These are phyloP conservation scores for Meteorus colon DNA, from an alignment of 2,888 invertebrate genomes.

Conservation along the genomic window DNA sequence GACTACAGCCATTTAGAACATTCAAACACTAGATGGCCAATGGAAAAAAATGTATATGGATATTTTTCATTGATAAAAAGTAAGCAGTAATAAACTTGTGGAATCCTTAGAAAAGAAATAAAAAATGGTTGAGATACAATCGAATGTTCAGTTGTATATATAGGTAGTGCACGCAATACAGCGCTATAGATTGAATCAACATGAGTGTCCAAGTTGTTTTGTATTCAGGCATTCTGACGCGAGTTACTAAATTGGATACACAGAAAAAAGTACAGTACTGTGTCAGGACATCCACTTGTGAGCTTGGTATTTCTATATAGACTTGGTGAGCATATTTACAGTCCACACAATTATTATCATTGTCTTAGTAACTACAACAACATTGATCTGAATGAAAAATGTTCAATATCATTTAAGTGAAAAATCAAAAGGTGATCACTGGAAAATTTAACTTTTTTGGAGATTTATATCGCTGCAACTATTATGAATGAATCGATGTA, in stretches of 20 bases:
- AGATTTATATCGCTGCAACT: too few relatives aligned
- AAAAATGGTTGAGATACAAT: not conserved
- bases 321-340: conserved; percentile 1
- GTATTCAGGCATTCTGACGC: not conserved
- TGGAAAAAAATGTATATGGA: not conserved
- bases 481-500: too few relatives aligned
- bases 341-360: conserved; percentile 27
- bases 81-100: not conserved
- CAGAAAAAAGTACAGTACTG: too few relatives aligned
- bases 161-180: conserved; percentile 33
- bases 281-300: conserved; percentile 18
- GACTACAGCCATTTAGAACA: not conserved
- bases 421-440: too few relatives aligned
- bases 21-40: not conserved
- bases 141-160: not conserved
- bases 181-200: not conserved
- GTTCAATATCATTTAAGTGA: too few relatives aligned
- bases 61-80: not conserved
- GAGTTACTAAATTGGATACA: not conserved
- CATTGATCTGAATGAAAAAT: too few relatives aligned
- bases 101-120: conserved; percentile 17
- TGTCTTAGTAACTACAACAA: conserved; percentile 20
- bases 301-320: conserved; percentile 14
- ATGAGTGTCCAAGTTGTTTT: not conserved
- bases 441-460: too few relatives aligned